Percentiles rank a stretch among this genome's conserved stretches.
Evolutionary conservation across 92 coral and sea anemone genomes (phyloP).

Genomic region (Porites divaricata): DNA sequence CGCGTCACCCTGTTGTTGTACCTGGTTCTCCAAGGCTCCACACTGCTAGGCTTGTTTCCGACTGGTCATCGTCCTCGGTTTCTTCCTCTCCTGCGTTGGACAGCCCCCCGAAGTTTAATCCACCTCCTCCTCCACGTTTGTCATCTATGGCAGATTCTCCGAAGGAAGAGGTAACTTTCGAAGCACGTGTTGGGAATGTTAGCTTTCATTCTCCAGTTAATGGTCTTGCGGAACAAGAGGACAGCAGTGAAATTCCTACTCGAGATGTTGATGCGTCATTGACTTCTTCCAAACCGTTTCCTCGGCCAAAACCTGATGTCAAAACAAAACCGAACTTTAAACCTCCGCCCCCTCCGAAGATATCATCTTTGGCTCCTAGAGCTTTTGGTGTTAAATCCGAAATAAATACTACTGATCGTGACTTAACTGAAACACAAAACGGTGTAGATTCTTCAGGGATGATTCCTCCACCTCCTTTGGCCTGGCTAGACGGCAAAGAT

Average conservation of each 20-base stretch:
- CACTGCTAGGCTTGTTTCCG: constrained; percentile 47
- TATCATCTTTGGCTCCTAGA: neutral
- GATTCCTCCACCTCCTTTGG: constrained; percentile 30
- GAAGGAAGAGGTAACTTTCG: neutral
- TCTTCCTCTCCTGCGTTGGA: constrained; percentile 41
- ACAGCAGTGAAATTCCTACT: constrained; percentile 57
- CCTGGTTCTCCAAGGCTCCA: constrained; percentile 61
- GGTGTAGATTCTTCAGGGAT: constrained; percentile 4
- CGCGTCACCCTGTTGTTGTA: constrained; percentile 42
- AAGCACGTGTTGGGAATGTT: neutral
- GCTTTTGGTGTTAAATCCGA: constrained; percentile 11
- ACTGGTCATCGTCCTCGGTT: constrained; percentile 35
- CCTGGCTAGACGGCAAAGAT: constrained; percentile 12
- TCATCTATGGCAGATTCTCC: constrained; percentile 5
- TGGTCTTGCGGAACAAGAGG: constrained; percentile 13
- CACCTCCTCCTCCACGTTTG: constrained; percentile 58
- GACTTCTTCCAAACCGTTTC: constrained; percentile 11
- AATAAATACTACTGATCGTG: constrained; percentile 7
- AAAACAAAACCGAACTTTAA: constrained; percentile 5
- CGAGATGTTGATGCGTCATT: constrained; percentile 34
- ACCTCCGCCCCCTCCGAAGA: constrained; percentile 51
- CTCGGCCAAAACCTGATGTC: constrained; percentile 4
- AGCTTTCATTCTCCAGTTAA: constrained; percentile 12
- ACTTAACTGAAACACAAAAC: constrained; percentile 25
- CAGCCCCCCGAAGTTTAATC: constrained; percentile 38